Base-by-base conservation (phyloP, 2,797 vertebrate species). In the Muraenolepis orangiensis region DNA sequence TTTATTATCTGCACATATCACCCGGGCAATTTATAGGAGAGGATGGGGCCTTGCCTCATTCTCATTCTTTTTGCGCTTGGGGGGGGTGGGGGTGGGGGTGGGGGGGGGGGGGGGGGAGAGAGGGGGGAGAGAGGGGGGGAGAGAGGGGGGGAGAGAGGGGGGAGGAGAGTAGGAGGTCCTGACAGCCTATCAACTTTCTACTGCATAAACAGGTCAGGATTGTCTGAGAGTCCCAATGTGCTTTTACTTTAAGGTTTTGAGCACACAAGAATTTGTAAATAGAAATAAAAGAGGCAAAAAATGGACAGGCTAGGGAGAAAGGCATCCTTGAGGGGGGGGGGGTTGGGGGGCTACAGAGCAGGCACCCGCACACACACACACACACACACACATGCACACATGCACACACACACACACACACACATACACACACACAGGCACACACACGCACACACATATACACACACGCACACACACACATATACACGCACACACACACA, bases 1-100 rank as follows among this genome's bases (percentile, higher is more conserved):
- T 92, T 94, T 94, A 94, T 94, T 93, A 92, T 94, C 93, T 91
- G 75, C 91, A 93, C 94, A 93, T 92, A 93, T 94, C 92, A 92
- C 87, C 93, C 91, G 89, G 70, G 92, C 94, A 93, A 92, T 94
- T 93, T 94, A 94, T 94, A 93, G 91, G 90, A 93, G 93, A 91
- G 26, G 46, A 51, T 20, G 46, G 92, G 92, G 89, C 73, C n/a
- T n/a, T n/a, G 86, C 90, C 90, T 92, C 93, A 90, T 93, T 85
- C 87, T 79, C 88, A 90, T 87, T 87, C 92, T 90, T 92, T 92
- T 88, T n/a, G n/a, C 88, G 88, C 92, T 92, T 87, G 88, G 92
- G 88, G 92, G 91, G 90, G 18, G 18, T 51, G 46, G 46, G 46
- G 46, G 46, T 12, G 40, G 32, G 32, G 32, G 32, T 34, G 32